These are phyloP conservation scores for Galemys pyrenaicus DNA, from an alignment of 2,113 vertebrate genomes.

Conservation along the genomic window DNA sequence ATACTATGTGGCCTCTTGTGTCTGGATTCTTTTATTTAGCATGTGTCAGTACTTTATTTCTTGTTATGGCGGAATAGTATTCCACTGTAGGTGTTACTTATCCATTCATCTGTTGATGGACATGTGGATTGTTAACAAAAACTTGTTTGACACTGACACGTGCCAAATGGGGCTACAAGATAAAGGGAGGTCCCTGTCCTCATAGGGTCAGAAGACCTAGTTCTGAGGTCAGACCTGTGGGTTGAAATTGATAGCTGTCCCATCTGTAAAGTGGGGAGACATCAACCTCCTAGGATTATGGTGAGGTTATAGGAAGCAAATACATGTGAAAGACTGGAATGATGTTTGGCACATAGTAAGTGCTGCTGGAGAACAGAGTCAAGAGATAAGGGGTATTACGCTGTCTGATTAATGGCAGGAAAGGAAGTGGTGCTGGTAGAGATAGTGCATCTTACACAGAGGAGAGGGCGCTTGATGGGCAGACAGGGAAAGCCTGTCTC, in stretches of 20 bases:
- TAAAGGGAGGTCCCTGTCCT: neutral
- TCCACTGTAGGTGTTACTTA: rapidly evolving
- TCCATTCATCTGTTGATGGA: neutral
- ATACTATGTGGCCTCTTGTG: rapidly evolving
- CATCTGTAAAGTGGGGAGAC: neutral
- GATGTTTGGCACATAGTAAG: neutral
- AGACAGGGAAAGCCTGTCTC: rapidly evolving
- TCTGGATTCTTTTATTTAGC: neutral
- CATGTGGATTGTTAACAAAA: neutral
- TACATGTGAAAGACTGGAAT: neutral
- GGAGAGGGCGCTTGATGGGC: rapidly evolving
- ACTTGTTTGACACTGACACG: neutral
- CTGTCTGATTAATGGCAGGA: rapidly evolving
- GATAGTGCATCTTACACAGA: rapidly evolving
- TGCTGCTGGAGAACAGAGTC: neutral
- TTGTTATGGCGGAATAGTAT: neutral
- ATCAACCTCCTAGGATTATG: neutral
- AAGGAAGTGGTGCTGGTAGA: too few relatives aligned
- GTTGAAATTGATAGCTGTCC: neutral
- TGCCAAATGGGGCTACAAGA: neutral
- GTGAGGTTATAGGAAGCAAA: neutral
- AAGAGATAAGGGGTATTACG: rapidly evolving
- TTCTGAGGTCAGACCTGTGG: neutral
- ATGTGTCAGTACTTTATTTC: rapidly evolving
- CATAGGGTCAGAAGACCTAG: neutral